These are phyloP conservation scores for Pavo muticus DNA, from an alignment of 2,113 vertebrate species.

Conservation along the genomic window DNA sequence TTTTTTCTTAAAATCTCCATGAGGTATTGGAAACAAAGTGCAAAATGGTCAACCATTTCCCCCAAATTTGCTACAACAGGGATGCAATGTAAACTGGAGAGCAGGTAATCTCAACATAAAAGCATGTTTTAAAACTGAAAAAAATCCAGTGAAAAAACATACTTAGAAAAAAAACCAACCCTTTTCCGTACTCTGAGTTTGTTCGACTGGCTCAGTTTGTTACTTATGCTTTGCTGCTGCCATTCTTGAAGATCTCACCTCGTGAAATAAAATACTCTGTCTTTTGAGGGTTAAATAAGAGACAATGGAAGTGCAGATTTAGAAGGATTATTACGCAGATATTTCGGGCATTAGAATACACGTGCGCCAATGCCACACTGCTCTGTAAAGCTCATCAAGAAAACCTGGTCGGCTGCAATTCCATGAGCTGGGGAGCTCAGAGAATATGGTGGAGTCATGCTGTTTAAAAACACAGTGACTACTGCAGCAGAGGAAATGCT, in stretches of 20 bases:
- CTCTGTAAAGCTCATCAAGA: background rate
- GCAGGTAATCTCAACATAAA: background rate
- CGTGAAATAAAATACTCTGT: background rate
- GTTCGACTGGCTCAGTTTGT: constrained; percentile 54
- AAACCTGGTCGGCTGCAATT: constrained; percentile 22
- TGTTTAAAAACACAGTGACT: constrained; percentile 42
- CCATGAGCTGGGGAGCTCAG: background rate
- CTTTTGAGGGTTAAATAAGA: background rate
- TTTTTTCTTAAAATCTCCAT: background rate
- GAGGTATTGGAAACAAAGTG: constrained; percentile 46
- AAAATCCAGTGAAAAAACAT: background rate
- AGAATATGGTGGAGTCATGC: background rate
- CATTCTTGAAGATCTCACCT: background rate
- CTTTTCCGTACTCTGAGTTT: background rate
- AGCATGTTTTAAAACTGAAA: background rate
- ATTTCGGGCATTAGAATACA: constrained; percentile 1
- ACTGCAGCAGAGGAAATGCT: constrained; percentile 59
- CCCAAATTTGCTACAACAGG: background rate
- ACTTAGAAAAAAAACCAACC: background rate
- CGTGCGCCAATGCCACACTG: background rate
- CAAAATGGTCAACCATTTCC: constrained; percentile 7
- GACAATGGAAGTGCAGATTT: background rate
- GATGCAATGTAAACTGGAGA: background rate
- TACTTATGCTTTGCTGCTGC: background rate
- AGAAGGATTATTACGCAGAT: background rate